Evolutionary conservation across 2,113 vertebrate genomes (phyloP), one percentile per base, ranked within the genome.

Genomic region (Nansenia antarctica): DNA sequence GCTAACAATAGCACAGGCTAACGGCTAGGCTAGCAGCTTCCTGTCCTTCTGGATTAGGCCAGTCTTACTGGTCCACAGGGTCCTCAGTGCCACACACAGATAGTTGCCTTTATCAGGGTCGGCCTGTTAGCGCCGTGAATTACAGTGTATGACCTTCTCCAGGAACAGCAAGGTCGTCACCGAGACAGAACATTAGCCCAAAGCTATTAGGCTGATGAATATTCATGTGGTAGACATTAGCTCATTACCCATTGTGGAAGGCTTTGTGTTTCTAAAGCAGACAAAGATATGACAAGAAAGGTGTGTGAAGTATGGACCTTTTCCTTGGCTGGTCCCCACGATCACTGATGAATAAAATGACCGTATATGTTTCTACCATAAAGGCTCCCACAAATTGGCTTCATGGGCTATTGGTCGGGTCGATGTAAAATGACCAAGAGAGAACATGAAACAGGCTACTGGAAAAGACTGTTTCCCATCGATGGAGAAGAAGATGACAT

Each of bases 121-220:
- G 20, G 1, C 3, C 2, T 12, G 54, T 58, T 58, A 15, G 54
- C 6, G 29, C 26, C 9, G 24, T 31, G 54, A 31, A 58, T 31
- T n/a, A 58, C 29, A n/a, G n/a, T n/a, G n/a, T n/a, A 58, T 58
- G 54, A 58, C 54, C 26, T 58, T 27, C 54, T 15, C 27, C 18
- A 30, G 27, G 9, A 58, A n/a, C 0, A 31, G 26, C 4, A 58
- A 58, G 54, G 27, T 57, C 54, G 2, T 29, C 42, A 57, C 54
- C 14, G 29, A 27, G 5, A 30, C 4, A 57, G 26, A 57, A 57
- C 27, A 57, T 30, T 30, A 29, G 54, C 27, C 14, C 26, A 31
- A 26, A 29, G 54, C 54, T 31, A n/a, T n/a, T 18, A 58, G 26
- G 0, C 2, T 11, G 12, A 27, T 55, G 26, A 55, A 55, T 55